phyloP scores from a whole-genome alignment of 1,140 invertebrate genomes.

The Heliconius himera region DNA sequence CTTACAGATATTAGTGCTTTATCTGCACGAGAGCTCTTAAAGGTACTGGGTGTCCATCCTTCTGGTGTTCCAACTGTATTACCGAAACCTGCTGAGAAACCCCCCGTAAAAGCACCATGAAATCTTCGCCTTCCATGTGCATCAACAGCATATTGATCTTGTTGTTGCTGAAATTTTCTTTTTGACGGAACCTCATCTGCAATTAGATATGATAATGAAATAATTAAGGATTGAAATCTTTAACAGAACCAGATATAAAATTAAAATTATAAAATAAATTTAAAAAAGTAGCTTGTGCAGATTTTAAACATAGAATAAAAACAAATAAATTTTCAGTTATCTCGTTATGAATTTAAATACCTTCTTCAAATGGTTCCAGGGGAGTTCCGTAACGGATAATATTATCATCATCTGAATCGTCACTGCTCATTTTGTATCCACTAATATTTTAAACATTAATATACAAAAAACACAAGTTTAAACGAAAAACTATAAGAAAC shows the following conservation, averaged over 20 bases:
- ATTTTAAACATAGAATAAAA: not conserved
- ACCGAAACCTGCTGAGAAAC: constrained; percentile 98
- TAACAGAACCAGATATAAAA: not conserved
- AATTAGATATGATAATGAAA: not conserved
- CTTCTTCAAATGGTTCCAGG: constrained; percentile 90
- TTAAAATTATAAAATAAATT: not conserved
- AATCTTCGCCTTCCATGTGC: constrained; percentile 95
- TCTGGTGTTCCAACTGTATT: constrained; percentile 98
- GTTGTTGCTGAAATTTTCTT: constrained; percentile 89
- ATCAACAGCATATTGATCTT: constrained; percentile 95
- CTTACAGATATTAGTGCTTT: constrained; percentile 81
- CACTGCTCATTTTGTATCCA: constrained; percentile 56
- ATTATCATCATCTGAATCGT: constrained; percentile 84
- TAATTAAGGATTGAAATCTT: not conserved
- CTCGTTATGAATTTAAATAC: constrained; percentile 54
- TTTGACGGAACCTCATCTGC: constrained; percentile 90
- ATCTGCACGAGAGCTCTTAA: constrained; percentile 93
- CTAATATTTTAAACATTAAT: not conserved
- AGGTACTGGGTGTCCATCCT: constrained; percentile 96
- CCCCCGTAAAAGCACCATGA: constrained; percentile 99
- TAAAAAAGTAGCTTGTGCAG: not conserved
- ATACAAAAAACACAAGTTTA: not conserved
- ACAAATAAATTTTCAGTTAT: not conserved
- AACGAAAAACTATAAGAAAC: not conserved
- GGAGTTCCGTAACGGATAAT: constrained; percentile 88